These are phyloP conservation scores for Catocala nupta DNA, from an alignment of 2,888 invertebrate species.

Conservation along the genomic window DNA sequence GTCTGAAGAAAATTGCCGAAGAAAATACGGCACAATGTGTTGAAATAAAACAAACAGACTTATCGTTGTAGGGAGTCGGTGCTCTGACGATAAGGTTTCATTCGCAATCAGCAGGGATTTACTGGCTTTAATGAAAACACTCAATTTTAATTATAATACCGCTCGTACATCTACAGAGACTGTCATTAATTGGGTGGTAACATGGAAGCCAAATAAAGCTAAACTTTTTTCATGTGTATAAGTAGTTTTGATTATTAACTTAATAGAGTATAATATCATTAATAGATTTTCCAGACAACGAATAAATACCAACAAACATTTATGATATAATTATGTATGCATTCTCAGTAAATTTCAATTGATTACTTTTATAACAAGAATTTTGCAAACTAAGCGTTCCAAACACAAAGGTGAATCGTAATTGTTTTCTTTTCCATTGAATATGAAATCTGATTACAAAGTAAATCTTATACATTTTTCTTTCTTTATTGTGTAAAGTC, in stretches of 20 bases:
- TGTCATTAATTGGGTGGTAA: too few relatives aligned
- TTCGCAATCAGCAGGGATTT: slow-evolving; percentile 28
- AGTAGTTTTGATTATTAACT: too few relatives aligned
- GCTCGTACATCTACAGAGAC: background rate
- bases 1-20: slow-evolving; percentile 2
- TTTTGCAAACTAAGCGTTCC: background rate
- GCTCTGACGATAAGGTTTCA: slow-evolving; percentile 23
- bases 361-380: background rate
- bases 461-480: background rate
- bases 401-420: background rate
- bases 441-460: background rate
- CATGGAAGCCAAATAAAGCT: too few relatives aligned
- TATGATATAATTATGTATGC: too few relatives aligned
- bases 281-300: too few relatives aligned
- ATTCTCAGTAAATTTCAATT: background rate
- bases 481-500: background rate
- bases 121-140: slow-evolving; percentile 18
- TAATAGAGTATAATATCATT: too few relatives aligned
- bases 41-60: slow-evolving; percentile 6
- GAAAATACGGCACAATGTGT: background rate
- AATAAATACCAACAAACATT: too few relatives aligned
- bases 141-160: slow-evolving; percentile 28
- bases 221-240: too few relatives aligned
- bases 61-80: slow-evolving; percentile 14
- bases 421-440: slow-evolving; percentile 3